Conservation (phyloP, 92 coral and sea anemone genomes). For the Meandrina meandrites region DNA sequence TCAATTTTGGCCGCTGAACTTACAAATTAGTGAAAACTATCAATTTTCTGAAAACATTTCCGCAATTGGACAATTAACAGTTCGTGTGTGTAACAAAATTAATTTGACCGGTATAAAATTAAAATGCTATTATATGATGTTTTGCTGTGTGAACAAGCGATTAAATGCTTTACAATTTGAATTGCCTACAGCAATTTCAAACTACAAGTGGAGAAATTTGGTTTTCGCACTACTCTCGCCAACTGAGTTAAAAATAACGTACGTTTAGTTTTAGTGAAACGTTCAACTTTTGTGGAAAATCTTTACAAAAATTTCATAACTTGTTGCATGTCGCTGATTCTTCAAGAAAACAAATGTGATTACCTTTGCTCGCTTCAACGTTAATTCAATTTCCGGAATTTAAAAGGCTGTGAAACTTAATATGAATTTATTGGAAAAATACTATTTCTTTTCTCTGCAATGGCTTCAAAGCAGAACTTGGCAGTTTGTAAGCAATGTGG, state of each 20-base stretch:
- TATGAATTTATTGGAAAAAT: too few species aligned
- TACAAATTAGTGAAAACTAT: too few species aligned
- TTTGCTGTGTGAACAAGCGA: not conserved
- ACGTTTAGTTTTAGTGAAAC: not conserved
- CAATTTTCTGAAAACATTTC: too few species aligned
- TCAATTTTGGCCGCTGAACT: too few species aligned
- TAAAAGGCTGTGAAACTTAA: not conserved
- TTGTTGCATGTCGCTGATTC: not conserved
- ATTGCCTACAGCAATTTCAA: not conserved
- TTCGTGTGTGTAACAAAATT: not conserved
- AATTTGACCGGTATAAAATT: not conserved
- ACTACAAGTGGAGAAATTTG: not conserved
- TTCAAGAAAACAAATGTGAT: not conserved
- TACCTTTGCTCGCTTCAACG: not conserved
- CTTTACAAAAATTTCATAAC: not conserved
- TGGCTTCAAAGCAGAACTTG: not conserved
- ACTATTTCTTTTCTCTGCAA: not conserved
- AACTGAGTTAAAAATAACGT: too few species aligned
- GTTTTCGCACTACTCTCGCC: not conserved
- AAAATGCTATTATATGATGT: too few species aligned
- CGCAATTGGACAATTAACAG: not conserved
- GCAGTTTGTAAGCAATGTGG: not conserved
- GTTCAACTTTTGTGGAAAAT: not conserved
- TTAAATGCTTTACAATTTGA: not conserved
- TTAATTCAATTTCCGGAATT: not conserved